These are phyloP conservation scores for Eremobia ochroleuca DNA, from an alignment of 2,888 invertebrate genomes.

Conservation along the genomic window DNA sequence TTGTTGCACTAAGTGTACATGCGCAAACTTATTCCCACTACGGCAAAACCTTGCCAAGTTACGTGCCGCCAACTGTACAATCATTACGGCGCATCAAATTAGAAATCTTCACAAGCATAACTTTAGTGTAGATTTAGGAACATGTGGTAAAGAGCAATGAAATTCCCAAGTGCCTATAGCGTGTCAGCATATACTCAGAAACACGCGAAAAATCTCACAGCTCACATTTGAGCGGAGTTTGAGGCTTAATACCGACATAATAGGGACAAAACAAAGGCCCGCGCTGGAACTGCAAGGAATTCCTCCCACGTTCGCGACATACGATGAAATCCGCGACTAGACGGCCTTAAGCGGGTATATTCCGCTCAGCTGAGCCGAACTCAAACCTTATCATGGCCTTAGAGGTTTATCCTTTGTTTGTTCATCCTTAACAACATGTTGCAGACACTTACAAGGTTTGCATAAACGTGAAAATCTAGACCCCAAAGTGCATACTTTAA, in stretches of 20 bases:
- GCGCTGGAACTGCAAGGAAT: slow-evolving; percentile 67
- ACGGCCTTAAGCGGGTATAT: slow-evolving; percentile 76
- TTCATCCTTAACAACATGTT: slow-evolving; percentile 69
- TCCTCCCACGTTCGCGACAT: slow-evolving; percentile 78
- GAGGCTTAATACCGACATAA: slow-evolving; percentile 58
- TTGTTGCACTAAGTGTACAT: no score
- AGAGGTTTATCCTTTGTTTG: slow-evolving; percentile 78
- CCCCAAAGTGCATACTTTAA: no score
- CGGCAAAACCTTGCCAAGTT: no score
- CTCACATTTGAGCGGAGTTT: slow-evolving; percentile 43
- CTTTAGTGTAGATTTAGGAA: neutral
- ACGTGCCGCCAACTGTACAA: no score
- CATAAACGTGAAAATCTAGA: no score
- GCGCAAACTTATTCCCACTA: no score
- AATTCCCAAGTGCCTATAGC: neutral
- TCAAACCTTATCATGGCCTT: slow-evolving; percentile 77
- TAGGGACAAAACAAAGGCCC: slow-evolving; percentile 65
- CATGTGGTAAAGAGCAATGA: neutral
- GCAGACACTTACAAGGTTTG: no score
- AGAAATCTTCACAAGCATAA: neutral
- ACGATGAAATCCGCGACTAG: slow-evolving; percentile 73
- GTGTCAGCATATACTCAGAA: slow-evolving; percentile 22
- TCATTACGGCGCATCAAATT: neutral
- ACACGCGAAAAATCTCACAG: slow-evolving; percentile 34
- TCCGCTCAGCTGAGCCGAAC: slow-evolving; percentile 74